Percentiles rank a stretch among this genome's conserved stretches.
phyloP scores from a whole-genome alignment of 2,113 vertebrate species.

The Tenebrosternarchus preto region DNA sequence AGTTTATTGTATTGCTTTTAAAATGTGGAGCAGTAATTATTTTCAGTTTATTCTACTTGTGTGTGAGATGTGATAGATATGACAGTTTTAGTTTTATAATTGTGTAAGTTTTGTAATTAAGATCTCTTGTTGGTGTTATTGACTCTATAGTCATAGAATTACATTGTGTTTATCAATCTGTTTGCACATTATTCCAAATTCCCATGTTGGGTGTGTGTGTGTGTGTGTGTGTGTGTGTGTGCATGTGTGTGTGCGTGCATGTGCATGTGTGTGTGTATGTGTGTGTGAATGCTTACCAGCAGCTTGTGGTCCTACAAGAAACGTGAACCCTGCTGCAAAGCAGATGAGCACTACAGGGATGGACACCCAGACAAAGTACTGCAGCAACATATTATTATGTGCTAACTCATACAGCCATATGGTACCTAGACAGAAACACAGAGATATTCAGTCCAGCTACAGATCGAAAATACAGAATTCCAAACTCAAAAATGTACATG shows the following conservation, averaged over 20 bases:
- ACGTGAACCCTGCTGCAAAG: conserved; percentile 32
- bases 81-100: too few relatives aligned
- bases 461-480: too few relatives aligned
- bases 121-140: too few relatives aligned
- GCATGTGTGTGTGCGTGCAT: background rate
- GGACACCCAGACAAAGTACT: conserved; percentile 46
- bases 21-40: too few relatives aligned
- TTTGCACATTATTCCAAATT: background rate
- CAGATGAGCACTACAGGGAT: conserved; percentile 37
- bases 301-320: conserved; percentile 32
- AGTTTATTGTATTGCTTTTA: too few relatives aligned
- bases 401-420: conserved; percentile 30
- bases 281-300: conserved; percentile 28
- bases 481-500: too few relatives aligned
- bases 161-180: too few relatives aligned
- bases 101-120: too few relatives aligned
- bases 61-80: too few relatives aligned
- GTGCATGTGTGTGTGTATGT: conserved; percentile 5
- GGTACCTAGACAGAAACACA: conserved; percentile 29
- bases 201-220: background rate
- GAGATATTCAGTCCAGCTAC: background rate
- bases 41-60: too few relatives aligned
- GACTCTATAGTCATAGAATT: too few relatives aligned
- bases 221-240: background rate
- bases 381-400: conserved; percentile 36